Evolutionary conservation across 2,113 vertebrate species (phyloP), one percentile per base, ranked within the genome.

Genomic region (Solenodon paradoxus): DNA sequence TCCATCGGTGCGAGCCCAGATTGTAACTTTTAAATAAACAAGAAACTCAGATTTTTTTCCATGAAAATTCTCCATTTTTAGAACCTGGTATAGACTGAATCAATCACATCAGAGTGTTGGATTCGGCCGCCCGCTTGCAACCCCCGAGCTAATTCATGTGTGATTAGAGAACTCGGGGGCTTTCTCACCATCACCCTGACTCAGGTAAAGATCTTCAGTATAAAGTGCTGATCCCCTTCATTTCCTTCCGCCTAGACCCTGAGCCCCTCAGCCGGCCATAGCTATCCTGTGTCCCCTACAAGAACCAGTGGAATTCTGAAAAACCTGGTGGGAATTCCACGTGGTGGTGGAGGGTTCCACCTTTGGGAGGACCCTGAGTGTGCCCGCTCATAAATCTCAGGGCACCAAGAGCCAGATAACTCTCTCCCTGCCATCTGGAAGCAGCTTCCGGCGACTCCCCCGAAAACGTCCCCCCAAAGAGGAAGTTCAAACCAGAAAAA

Each of bases 401-500:
- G n/a, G 53, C 71, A 24, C 12, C 47, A 42, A 38, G 30, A 49
- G 26, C 63, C 30, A 57, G 13, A 40, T 13, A 11, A 4, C 12
- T 35, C 74, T 40, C 53, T 17, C 66, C 40, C 51, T n/a, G 53
- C 45, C 69, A 19, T 32, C 64, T 3, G 5, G 35, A 38, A 72
- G 63, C 17, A 49, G 85, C 55, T 89, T 94, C 80, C 1, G 5
- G 64, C 32, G 26, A 51, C 30, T 3, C 24, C 51, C 71, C 51
- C 26, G 63, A 3, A 87, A 86, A 59, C 47, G 16, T 6, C 15
- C 80, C 81, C 47, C 28, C 3, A 45, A 81, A 94, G 53, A 94
- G 89, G 95, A 88, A 95, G 86, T 49, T 81, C 53, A 35, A 45
- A 66, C 59, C n/a, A 53, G 40, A 74, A 24, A 87, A 2, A 63